phyloP scores from a whole-genome alignment of 2,113 vertebrate genomes.

The Onychostruthus taczanowskii region DNA sequence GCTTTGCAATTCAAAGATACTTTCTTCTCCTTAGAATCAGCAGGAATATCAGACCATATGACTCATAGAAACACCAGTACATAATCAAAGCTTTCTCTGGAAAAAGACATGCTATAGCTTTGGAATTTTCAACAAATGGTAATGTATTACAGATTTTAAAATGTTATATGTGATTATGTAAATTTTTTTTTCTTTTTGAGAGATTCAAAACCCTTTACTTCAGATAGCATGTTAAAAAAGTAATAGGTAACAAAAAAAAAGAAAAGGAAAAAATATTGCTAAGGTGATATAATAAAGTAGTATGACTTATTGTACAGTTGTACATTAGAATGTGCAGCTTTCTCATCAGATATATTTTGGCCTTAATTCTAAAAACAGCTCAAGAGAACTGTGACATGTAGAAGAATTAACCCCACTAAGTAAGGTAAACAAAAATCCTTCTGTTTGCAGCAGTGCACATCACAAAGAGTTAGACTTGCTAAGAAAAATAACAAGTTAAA shows the following conservation, averaged over 20 bases:
- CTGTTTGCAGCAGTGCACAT: background rate
- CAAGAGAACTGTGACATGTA: background rate
- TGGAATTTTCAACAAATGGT: background rate
- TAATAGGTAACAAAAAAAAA: background rate
- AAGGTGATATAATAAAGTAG: background rate
- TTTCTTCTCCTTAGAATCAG: conserved; percentile 81
- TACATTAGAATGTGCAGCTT: background rate
- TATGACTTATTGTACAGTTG: background rate
- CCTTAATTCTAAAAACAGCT: background rate
- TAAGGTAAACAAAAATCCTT: background rate
- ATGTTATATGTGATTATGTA: background rate
- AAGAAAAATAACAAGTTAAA: background rate
- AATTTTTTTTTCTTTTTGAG: background rate
- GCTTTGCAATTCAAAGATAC: conserved; percentile 80
- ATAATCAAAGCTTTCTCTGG: conserved; percentile 78
- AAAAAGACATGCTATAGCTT: background rate
- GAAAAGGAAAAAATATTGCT: background rate
- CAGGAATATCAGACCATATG: conserved; percentile 75
- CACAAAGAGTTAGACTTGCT: background rate
- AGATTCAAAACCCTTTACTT: background rate
- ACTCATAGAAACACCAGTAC: conserved; percentile 81
- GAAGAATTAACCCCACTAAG: background rate
- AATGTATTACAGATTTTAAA: background rate
- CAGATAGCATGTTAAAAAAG: background rate
- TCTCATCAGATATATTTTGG: background rate